A percentile compares a stretch with the other conserved stretches of the same genome.
phyloP scores from a whole-genome alignment of 2,888 invertebrate species.

The Notodonta ziczac region DNA sequence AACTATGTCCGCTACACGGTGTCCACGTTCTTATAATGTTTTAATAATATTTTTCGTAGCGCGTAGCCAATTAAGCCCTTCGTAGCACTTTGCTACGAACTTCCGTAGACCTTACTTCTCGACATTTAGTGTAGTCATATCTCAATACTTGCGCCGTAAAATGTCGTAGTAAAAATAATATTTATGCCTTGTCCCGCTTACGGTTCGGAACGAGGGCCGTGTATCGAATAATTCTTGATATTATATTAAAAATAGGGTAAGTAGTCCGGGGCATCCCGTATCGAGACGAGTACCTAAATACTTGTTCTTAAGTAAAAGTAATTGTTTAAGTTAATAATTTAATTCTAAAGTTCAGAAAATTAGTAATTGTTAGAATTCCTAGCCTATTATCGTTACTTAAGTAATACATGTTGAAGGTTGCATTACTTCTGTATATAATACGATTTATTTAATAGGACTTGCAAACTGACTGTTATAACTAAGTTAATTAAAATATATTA shows the following conservation, averaged over 20 bases:
- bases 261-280: no score
- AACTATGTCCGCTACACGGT: no score
- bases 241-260: neutral
- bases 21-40: slow-evolving; percentile 1
- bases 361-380: no score
- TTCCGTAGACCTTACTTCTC: slow-evolving; percentile 50
- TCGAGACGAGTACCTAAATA: no score
- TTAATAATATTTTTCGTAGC: slow-evolving; percentile 23
- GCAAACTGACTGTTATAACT: no score
- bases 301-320: neutral
- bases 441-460: no score
- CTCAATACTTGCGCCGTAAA: slow-evolving; percentile 44
- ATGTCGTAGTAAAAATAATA: slow-evolving; percentile 42
- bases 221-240: neutral
- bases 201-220: slow-evolving; percentile 12
- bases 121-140: slow-evolving; percentile 44
- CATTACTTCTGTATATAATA: no score
- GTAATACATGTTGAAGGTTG: no score
- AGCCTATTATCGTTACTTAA: no score
- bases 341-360: no score
- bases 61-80: slow-evolving; percentile 17
- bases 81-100: slow-evolving; percentile 47
- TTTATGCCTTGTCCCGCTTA: slow-evolving; percentile 37
- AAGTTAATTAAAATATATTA: no score
- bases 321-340: no score